Evolutionary conservation across 2,888 invertebrate species (phyloP).

Genomic region (Pelosia muscerda): DNA sequence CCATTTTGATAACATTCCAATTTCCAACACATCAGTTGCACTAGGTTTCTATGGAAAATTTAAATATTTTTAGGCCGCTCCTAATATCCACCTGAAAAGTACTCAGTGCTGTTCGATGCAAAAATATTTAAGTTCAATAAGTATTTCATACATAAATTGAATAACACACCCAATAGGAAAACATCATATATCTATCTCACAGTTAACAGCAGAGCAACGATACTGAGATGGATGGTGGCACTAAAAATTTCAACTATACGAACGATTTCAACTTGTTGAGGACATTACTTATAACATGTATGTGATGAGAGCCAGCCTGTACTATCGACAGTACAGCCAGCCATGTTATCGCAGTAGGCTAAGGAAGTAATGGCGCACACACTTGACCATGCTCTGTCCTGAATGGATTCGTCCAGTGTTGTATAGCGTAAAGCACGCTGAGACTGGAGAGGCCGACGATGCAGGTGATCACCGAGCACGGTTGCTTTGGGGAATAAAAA

Average conservation of each 20-base stretch:
- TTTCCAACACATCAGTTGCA: not conserved
- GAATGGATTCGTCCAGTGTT: not conserved
- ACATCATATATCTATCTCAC: not conserved
- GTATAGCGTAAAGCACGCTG: not conserved
- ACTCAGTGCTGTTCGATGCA: not conserved
- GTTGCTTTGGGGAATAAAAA: too few relatives aligned
- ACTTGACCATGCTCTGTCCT: not conserved
- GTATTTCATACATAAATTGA: not conserved
- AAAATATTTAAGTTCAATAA: too few relatives aligned
- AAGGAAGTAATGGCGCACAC: not conserved
- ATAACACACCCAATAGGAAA: not conserved
- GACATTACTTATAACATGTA: not conserved
- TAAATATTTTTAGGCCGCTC: not conserved
- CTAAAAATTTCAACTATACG: not conserved
- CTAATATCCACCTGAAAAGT: not conserved
- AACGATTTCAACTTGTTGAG: not conserved
- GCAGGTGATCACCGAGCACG: too few relatives aligned
- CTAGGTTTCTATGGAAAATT: not conserved
- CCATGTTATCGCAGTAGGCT: too few relatives aligned
- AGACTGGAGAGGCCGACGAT: too few relatives aligned
- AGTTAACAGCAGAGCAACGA: not conserved
- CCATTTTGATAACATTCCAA: not conserved
- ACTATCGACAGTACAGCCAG: constrained; percentile 7
- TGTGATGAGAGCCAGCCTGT: not conserved
- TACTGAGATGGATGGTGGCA: not conserved